Evolutionary conservation across 2,113 vertebrate genomes (phyloP).

Genomic region (Holacanthus passer): DNA sequence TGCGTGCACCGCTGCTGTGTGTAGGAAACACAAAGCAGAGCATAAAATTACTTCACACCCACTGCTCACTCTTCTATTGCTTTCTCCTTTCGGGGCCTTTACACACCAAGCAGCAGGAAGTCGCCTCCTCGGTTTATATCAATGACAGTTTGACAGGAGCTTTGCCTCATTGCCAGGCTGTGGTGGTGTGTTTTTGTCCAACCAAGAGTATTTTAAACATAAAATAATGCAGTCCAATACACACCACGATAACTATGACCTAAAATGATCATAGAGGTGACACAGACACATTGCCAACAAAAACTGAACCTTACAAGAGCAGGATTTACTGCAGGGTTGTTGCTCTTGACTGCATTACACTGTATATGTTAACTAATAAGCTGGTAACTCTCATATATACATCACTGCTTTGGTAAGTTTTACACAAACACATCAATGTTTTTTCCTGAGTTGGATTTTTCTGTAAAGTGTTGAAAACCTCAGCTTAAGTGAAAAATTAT

Average conservation of each 20-base stretch:
- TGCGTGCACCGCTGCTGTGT: conserved; percentile 16
- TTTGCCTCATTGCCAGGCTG: background rate
- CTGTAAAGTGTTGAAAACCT: background rate
- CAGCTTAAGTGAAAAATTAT: background rate
- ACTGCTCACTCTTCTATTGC: conserved; percentile 13
- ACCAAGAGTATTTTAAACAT: conserved; percentile 5
- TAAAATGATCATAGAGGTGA: too few species aligned
- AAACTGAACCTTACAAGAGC: background rate
- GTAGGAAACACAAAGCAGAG: conserved; percentile 38
- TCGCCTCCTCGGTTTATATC: conserved; percentile 23
- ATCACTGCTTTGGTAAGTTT: too few species aligned
- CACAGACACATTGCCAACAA: background rate
- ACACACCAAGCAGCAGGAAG: conserved; percentile 9
- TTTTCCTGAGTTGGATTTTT: background rate
- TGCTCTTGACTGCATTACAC: background rate
- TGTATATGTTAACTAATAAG: background rate
- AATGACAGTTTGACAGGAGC: background rate
- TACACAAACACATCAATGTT: background rate
- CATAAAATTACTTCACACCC: conserved; percentile 56
- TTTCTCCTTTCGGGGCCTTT: conserved; percentile 30
- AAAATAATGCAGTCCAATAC: background rate
- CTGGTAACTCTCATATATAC: background rate
- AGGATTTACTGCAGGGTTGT: background rate
- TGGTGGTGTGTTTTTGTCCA: too few species aligned
- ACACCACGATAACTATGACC: background rate